Base-by-base conservation (phyloP, 2,797 vertebrate species). In the Myotis daubentonii region DNA sequence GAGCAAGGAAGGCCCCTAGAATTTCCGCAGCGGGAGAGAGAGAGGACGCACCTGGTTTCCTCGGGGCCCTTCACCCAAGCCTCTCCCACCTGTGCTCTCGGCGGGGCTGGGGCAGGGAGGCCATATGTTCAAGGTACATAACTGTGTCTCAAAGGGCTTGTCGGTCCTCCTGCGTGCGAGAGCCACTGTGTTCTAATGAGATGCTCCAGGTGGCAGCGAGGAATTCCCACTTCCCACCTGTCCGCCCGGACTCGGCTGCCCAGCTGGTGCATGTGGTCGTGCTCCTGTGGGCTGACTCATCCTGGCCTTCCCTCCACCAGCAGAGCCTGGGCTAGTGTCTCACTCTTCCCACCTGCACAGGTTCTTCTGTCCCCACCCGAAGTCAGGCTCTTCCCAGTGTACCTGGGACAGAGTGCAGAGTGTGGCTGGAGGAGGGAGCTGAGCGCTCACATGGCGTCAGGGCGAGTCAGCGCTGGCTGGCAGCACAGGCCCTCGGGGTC, bases 401-500 rank as follows among this genome's bases (percentile, higher is more conserved):
- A 81, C 76, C 80, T 8, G 38, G 94, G 65, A 87, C 72, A 17
- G 2, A 33, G 16, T 11, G 62, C n/a, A 5, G 9, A 10, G 66
- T 5, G 1, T 25, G 68, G 6, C 92, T 1, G 30, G 51, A 22
- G 44, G 55, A 11, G 55, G 68, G 81, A 70, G 51, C 19, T 1
- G 4, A 30, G 2, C 10, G 0, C 53, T 53, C 86, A 5, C 12
- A 6, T 8, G 66, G 93, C 66, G 62, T 93, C 71, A 55, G 0
- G n/a, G 10, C 90, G 92, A 97, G 97, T 97, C 95, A 93, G 17
- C 15, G 19, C 81, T 11, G 19, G 93, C 92, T 96, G 55, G 94
- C 87, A 71, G 87, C 94, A 90, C 66, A 93, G 96, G 87, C 5
- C 68, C 80, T 41, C 9, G 7, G 93, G 66, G 97, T 95, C 76